Percentiles rank a stretch among this genome's conserved stretches.
These are phyloP conservation scores for Theretra japonica DNA, from an alignment of 2,888 invertebrate genomes.

Conservation along the genomic window DNA sequence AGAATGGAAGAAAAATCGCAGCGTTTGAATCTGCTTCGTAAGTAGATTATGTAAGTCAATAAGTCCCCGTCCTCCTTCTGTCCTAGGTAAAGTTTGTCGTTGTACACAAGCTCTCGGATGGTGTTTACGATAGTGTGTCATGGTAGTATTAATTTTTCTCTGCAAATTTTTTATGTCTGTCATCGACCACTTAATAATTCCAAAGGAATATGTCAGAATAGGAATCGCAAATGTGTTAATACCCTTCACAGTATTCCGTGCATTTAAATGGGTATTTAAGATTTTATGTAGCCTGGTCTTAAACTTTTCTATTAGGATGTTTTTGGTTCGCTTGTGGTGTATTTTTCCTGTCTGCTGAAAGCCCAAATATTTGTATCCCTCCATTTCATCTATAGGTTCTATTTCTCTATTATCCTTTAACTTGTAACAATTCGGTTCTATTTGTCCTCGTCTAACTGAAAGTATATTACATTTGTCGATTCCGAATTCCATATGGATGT, in stretches of 20 bases:
- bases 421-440: background rate
- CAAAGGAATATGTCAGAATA: too few species aligned
- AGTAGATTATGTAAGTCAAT: background rate
- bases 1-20: too few species aligned
- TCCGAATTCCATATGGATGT: background rate
- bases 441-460: too few species aligned
- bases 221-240: too few species aligned
- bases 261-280: background rate
- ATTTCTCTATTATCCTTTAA: background rate
- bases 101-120: background rate
- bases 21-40: too few species aligned
- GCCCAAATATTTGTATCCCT: background rate
- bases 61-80: background rate
- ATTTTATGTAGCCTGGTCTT: background rate
- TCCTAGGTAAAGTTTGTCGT: background rate
- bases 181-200: too few species aligned
- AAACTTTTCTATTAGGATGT: background rate
- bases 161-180: background rate
- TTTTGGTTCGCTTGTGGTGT: background rate
- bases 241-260: too few species aligned
- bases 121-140: background rate
- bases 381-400: background rate
- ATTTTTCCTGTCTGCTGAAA: background rate
- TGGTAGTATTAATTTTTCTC: background rate
- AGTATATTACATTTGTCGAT: too few species aligned